Conservation (phyloP, 2,113 vertebrate species). For the Muscicapa adusta region DNA sequence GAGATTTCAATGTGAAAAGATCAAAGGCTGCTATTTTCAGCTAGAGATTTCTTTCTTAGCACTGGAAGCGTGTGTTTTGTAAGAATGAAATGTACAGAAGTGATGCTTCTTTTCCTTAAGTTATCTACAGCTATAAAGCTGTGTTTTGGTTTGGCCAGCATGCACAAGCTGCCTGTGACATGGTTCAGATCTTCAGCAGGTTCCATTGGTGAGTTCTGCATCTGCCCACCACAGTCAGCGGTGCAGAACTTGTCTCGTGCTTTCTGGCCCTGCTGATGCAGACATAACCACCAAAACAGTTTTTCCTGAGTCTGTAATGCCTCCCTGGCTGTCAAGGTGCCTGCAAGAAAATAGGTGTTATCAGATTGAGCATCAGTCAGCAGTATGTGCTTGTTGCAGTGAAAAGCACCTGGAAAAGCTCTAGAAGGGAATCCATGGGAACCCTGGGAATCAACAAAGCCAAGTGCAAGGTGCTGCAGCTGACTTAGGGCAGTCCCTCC, state of each 20-base stretch:
- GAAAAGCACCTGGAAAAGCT: background rate
- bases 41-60: background rate
- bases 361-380: background rate
- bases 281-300: background rate
- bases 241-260: background rate
- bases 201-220: accelerated
- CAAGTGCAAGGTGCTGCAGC: background rate
- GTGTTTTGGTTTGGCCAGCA: background rate
- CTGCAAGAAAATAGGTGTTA: background rate
- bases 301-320: background rate
- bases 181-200: background rate
- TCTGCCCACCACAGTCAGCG: background rate
- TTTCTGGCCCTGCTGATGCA: background rate
- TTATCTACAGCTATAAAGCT: background rate
- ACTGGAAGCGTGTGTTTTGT: background rate
- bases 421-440: background rate
- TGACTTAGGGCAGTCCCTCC: background rate
- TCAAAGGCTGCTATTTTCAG: background rate
- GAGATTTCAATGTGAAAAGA: background rate
- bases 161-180: background rate
- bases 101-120: background rate
- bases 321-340: background rate
- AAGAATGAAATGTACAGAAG: background rate
- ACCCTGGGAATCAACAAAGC: background rate
- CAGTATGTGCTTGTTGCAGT: background rate